Conservation (phyloP, 2,113 vertebrate genomes). For the Eidolon helvum region DNA sequence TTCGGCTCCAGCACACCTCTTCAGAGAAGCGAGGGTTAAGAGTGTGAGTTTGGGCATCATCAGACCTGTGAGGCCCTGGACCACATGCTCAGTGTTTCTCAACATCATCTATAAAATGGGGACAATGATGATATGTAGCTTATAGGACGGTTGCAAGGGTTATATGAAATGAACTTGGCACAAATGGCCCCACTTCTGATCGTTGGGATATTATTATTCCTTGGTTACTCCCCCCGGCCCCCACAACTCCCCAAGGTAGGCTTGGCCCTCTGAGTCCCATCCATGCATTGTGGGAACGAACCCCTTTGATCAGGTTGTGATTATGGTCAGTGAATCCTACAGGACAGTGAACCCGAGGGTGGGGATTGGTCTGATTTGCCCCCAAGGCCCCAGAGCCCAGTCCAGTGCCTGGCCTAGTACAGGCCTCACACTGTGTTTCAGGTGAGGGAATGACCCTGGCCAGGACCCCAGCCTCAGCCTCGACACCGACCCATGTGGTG, state of each 20-base stretch:
- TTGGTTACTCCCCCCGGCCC: too few relatives aligned
- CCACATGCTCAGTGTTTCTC: background rate
- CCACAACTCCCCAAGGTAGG: background rate
- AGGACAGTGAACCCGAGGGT: too few relatives aligned
- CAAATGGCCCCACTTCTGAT: background rate
- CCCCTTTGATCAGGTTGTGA: background rate
- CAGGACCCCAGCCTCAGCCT: background rate
- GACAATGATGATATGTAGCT: accelerated
- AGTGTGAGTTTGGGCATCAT: background rate
- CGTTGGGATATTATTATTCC: accelerated
- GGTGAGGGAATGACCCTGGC: background rate
- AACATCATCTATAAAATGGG: background rate
- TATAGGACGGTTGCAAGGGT: background rate
- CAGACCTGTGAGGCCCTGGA: background rate
- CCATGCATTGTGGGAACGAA: background rate
- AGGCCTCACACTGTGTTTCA: background rate
- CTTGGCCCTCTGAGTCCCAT: background rate
- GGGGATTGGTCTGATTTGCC: background rate
- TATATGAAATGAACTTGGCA: accelerated
- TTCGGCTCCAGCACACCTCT: background rate
- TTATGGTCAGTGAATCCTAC: background rate
- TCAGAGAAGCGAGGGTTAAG: background rate
- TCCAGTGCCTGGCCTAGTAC: too few relatives aligned
- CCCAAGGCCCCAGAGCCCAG: background rate
- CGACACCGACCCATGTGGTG: background rate